Base-by-base conservation (phyloP, 2,797 vertebrate species). In the Lepus oiostolus region DNA sequence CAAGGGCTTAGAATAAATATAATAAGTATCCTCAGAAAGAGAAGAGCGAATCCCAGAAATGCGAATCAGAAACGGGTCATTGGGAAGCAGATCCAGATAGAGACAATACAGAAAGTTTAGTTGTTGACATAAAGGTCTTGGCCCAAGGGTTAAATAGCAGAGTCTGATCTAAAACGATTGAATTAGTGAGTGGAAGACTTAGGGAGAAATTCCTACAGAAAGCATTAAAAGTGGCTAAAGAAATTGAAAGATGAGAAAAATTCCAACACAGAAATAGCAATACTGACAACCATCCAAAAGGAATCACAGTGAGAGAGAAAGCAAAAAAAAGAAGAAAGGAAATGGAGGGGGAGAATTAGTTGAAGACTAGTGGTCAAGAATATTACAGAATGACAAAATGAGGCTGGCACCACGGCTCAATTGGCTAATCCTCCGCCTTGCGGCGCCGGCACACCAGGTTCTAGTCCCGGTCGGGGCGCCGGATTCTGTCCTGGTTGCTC, bases 251-350 rank as follows among this genome's bases (percentile, higher is more conserved):
- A 47, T 14, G 28, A 83, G 65, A 86, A 58, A 65, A 62, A 11
- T 67, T 72, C 79, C 79, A 91, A 76, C 47, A 87, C 9, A 74
- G 50, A 85, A 79, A 89, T 8, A 84, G 38, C 89, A 93, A 16
- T 83, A 14, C 47, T 67, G 58, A 62, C 28, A 82, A 28, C 38
- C 50, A n/a, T 13, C 22, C 84, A 38, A 91, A 93, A 91, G 26
- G 42, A 60, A 24, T 47, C 32, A 35, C 70, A 87, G 24, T 52
- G n/a, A 91, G 35, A 42, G 35, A 81, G 21, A 85, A 47, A 47
- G 3, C 3, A 35, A 42, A 47, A 47, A 47, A 2, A 47, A 42
- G 38, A 42, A 42, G 38, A 42, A 95, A 32, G 0, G 62, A 68
- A 85, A 32, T 62, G 26, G 86, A 88, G 82, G 21, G 8, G 24